A percentile compares a stretch with the other conserved stretches of the same genome.
phyloP scores from a whole-genome alignment of 2,888 invertebrate genomes.

The Toxonevra muliebris region DNA sequence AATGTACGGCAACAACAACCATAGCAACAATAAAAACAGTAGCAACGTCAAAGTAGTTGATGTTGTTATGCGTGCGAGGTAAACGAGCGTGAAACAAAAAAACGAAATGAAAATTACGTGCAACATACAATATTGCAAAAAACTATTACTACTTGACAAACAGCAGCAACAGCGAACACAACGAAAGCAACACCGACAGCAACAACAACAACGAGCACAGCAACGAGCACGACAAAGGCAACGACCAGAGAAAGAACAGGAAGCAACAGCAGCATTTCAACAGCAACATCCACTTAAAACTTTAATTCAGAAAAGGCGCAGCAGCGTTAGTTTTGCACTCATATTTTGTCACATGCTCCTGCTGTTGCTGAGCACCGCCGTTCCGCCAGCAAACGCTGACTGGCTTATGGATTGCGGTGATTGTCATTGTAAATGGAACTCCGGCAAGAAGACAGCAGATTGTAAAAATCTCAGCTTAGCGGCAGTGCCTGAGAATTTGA shows the following conservation, averaged over 20 bases:
- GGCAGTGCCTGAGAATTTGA: conserved; percentile 77
- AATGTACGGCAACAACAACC: conserved; percentile 17
- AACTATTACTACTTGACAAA: conserved; percentile 13
- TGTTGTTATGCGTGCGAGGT: neutral
- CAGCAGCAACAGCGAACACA: conserved; percentile 5
- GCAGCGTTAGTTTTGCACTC: neutral
- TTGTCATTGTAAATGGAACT: conserved; percentile 86
- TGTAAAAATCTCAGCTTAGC: conserved; percentile 75
- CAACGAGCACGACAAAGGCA: conserved; percentile 26
- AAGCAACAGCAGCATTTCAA: conserved; percentile 31
- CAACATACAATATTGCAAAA: neutral
- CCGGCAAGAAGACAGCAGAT: conserved; percentile 84
- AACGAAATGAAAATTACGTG: conserved; percentile 30
- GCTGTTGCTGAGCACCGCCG: conserved; percentile 41
- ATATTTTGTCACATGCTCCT: conserved; percentile 32
- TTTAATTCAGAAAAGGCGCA: neutral
- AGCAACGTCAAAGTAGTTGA: neutral
- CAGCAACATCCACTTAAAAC: conserved; percentile 20
- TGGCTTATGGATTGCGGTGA: conserved; percentile 61
- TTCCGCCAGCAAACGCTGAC: conserved; percentile 48
- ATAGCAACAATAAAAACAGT: conserved; percentile 11
- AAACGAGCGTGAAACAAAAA: conserved; percentile 8
- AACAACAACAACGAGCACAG: conserved; percentile 26
- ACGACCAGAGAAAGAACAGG: conserved; percentile 36
- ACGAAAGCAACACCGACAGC: conserved; percentile 16